These are phyloP conservation scores for Nymphalis io DNA, from an alignment of 1,140 invertebrate species.

Conservation along the genomic window DNA sequence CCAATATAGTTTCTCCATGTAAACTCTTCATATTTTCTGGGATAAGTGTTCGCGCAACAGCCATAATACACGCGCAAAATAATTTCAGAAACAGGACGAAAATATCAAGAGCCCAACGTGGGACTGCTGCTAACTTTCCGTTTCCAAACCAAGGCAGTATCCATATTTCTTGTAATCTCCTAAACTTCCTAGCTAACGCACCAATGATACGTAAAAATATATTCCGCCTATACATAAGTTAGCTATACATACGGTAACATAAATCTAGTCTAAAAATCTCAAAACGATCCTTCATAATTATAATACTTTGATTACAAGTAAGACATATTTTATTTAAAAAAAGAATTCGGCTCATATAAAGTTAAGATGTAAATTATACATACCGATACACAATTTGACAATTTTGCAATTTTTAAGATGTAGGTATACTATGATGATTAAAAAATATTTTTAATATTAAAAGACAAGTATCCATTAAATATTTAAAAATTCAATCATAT, in stretches of 20 bases:
- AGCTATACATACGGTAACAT: slow-evolving; percentile 18
- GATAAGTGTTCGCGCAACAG: slow-evolving; percentile 50
- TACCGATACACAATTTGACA: no score
- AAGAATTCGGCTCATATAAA: background rate
- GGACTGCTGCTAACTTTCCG: slow-evolving; percentile 54
- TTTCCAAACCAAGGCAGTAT: slow-evolving; percentile 68
- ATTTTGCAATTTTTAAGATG: no score
- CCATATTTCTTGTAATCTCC: slow-evolving; percentile 64
- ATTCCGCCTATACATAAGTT: slow-evolving; percentile 61
- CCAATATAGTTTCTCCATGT: slow-evolving; percentile 68
- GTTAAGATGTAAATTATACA: background rate
- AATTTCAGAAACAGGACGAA: slow-evolving; percentile 65
- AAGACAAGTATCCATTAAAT: no score
- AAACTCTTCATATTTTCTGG: slow-evolving; percentile 65
- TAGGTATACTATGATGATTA: no score
- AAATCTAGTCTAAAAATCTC: slow-evolving; percentile 30
- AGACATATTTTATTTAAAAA: slow-evolving; percentile 2
- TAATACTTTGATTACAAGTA: background rate
- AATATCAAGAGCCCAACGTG: slow-evolving; percentile 62
- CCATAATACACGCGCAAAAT: slow-evolving; percentile 57
- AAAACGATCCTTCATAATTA: slow-evolving; percentile 17
- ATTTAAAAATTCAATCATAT: no score
- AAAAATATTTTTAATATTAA: no score
- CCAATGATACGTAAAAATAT: slow-evolving; percentile 58
- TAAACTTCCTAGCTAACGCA: slow-evolving; percentile 60